Conservation (phyloP, 1,140 invertebrate species). For the Palaemon carinicauda region DNA sequence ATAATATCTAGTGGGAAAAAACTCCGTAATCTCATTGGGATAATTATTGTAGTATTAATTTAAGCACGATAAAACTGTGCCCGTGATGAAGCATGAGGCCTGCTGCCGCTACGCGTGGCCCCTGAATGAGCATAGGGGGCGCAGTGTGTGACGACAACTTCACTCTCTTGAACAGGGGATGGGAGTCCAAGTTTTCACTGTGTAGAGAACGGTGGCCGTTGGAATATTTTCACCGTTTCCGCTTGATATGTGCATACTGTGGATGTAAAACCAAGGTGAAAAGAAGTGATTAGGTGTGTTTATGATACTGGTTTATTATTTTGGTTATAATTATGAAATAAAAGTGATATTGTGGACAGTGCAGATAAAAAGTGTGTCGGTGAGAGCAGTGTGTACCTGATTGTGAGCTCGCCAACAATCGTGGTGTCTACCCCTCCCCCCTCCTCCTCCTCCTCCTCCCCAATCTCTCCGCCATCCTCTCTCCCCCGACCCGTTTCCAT, state of each 20-base stretch:
- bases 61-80: neutral
- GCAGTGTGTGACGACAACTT: constrained; percentile 16
- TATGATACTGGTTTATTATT: neutral
- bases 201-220: neutral
- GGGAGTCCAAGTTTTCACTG: constrained; percentile 35
- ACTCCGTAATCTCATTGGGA: neutral
- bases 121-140: constrained; percentile 17
- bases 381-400: constrained; percentile 22
- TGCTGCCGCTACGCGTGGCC: constrained; percentile 22
- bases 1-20: neutral
- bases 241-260: neutral
- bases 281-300: neutral
- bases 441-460: neutral
- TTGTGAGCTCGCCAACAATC: constrained; percentile 36
- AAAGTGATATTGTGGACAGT: neutral
- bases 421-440: neutral
- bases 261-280: constrained; percentile 10
- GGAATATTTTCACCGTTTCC: neutral
- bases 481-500: neutral
- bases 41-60: neutral
- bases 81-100: neutral
- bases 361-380: constrained; percentile 25
- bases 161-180: constrained; percentile 28
- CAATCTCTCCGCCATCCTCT: neutral
- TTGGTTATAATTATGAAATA: neutral